These are phyloP conservation scores for Psittacula cyanocephala DNA, from an alignment of 2,113 vertebrate genomes.

Conservation along the genomic window DNA sequence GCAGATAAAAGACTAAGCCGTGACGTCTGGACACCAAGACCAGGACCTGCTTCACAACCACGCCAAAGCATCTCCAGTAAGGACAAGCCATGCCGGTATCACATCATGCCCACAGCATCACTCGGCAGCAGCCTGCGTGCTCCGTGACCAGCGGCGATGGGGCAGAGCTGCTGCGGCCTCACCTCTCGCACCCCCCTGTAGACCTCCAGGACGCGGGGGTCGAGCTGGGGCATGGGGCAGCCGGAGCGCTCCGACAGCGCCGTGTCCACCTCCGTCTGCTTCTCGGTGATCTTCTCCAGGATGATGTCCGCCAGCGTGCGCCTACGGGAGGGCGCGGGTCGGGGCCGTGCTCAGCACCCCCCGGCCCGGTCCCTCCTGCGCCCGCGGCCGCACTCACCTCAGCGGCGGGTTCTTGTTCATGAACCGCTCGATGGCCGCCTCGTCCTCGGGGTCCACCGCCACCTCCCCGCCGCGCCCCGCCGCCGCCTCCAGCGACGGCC, in stretches of 20 bases:
- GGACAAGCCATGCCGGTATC: background rate
- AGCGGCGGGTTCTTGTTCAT: constrained; percentile 94
- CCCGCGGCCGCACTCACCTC: constrained; percentile 70
- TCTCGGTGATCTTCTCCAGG: constrained; percentile 98
- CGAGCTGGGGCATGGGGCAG: constrained; percentile 85
- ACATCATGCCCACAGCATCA: background rate
- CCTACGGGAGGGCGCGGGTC: constrained; percentile 50
- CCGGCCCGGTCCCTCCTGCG: background rate
- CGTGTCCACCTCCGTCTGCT: constrained; percentile 93
- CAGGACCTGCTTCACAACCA: background rate
- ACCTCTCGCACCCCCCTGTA: constrained; percentile 93
- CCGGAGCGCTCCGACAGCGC: constrained; percentile 90
- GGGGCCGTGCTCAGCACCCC: accelerated
- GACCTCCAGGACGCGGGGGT: constrained; percentile 89
- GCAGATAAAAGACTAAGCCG: accelerated
- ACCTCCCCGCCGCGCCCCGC: constrained; percentile 68
- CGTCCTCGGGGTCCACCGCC: constrained; percentile 85
- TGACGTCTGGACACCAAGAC: accelerated
- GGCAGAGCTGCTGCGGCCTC: background rate
- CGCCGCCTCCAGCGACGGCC: constrained; percentile 82
- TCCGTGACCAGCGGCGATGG: accelerated
- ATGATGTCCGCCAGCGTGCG: constrained; percentile 94
- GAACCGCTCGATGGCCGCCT: constrained; percentile 92
- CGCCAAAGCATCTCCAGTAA: background rate
- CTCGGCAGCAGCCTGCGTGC: background rate